phyloP scores from a whole-genome alignment of 2,888 invertebrate genomes.

The Uloborus plumipes region DNA sequence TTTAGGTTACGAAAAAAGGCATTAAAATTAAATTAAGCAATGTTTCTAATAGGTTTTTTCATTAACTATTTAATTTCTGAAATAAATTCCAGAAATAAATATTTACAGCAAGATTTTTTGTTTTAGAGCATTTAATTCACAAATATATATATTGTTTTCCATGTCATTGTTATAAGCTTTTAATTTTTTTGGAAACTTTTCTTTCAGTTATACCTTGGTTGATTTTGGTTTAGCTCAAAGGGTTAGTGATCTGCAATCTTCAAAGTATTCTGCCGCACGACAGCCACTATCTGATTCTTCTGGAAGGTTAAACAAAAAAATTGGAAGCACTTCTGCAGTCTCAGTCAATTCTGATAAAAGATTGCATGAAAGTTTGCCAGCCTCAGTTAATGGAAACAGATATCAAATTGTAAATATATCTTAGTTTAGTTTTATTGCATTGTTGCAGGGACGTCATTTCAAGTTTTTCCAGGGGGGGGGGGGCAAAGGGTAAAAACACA shows the following conservation, averaged over 20 bases:
- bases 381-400: constrained; percentile 5
- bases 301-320: constrained; percentile 48
- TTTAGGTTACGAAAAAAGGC: too few relatives aligned
- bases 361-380: background rate
- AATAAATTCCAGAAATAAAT: too few relatives aligned
- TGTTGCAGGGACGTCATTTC: too few relatives aligned
- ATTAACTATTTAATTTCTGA: too few relatives aligned
- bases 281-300: constrained; percentile 49
- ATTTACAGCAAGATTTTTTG: background rate
- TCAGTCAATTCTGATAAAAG: constrained; percentile 7
- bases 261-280: constrained; percentile 16
- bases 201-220: constrained; percentile 77
- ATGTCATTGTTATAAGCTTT: background rate
- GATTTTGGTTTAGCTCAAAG: constrained; percentile 91
- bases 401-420: constrained; percentile 21
- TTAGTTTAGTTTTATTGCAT: background rate
- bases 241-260: constrained; percentile 59
- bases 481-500: too few relatives aligned
- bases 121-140: background rate
- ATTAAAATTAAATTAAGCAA: too few relatives aligned
- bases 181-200: background rate
- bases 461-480: too few relatives aligned
- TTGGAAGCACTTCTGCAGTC: constrained; percentile 3
- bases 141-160: background rate
- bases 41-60: too few relatives aligned